phyloP scores from a whole-genome alignment of 2,888 invertebrate species.

The Lordiphosa fenestrarum region DNA sequence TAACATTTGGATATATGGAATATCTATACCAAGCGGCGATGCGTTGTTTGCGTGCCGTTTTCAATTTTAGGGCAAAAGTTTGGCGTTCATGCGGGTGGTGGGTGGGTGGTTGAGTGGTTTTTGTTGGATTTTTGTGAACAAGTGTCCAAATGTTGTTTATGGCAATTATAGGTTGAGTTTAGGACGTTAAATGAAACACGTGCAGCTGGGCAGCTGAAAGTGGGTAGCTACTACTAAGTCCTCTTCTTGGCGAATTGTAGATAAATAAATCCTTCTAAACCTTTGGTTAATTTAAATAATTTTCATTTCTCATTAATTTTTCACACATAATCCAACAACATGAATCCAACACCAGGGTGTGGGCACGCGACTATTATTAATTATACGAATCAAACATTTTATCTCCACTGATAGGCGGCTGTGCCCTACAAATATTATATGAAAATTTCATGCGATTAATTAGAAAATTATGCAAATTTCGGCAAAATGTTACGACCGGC shows the following conservation, averaged over 20 bases:
- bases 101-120: conserved; percentile 23
- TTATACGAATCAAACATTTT: conserved; percentile 53
- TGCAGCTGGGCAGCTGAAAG: conserved; percentile 27
- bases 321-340: conserved; percentile 32
- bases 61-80: conserved; percentile 52
- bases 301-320: conserved; percentile 20
- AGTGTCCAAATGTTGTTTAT: conserved; percentile 53
- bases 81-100: conserved; percentile 35
- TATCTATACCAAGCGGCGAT: conserved; percentile 24
- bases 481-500: conserved; percentile 15
- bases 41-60: conserved; percentile 60
- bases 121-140: conserved; percentile 39
- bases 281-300: background rate
- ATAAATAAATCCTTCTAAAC: too few species aligned
- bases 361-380: conserved; percentile 68
- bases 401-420: conserved; percentile 39
- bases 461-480: conserved; percentile 77
- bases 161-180: conserved; percentile 52
- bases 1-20: conserved; percentile 54
- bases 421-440: conserved; percentile 29
- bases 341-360: conserved; percentile 29
- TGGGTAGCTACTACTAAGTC: background rate
- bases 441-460: conserved; percentile 74
- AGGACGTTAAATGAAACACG: conserved; percentile 42
- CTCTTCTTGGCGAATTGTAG: too few species aligned